phyloP scores from a whole-genome alignment of 2,888 invertebrate species.

The Ectemnius lituratus region DNA sequence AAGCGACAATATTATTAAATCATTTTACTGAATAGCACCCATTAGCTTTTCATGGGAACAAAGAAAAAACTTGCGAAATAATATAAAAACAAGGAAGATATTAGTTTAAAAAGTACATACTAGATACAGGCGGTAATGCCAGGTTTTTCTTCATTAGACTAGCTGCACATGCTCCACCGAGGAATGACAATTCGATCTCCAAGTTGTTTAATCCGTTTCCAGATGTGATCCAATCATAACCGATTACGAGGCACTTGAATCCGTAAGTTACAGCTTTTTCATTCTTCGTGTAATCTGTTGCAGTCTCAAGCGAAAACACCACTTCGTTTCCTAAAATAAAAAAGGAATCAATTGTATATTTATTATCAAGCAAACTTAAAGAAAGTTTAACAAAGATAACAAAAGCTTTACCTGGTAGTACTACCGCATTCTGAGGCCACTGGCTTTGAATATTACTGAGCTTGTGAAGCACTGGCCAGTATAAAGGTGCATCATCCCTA shows the following conservation, averaged over 20 bases:
- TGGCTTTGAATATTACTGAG: conserved; percentile 83
- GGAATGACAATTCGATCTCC: conserved; percentile 93
- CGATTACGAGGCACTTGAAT: conserved; percentile 90
- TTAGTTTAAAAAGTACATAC: conserved; percentile 70
- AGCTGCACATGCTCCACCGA: conserved; percentile 94
- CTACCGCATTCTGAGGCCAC: conserved; percentile 93
- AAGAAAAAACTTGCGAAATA: conserved; percentile 6
- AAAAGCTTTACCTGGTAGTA: conserved; percentile 84
- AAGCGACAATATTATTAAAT: neutral
- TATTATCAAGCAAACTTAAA: neutral
- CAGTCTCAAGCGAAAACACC: conserved; percentile 96
- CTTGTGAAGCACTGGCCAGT: conserved; percentile 84
- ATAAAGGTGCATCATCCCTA: conserved; percentile 74
- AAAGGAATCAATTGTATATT: neutral
- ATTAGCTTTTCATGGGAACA: no score
- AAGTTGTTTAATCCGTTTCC: conserved; percentile 82
- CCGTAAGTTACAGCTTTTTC: conserved; percentile 89
- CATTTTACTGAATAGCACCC: neutral
- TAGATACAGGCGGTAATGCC: conserved; percentile 82
- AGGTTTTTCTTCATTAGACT: conserved; percentile 92
- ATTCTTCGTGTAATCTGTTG: conserved; percentile 95
- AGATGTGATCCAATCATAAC: conserved; percentile 87
- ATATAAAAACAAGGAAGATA: neutral
- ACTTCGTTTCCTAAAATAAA: conserved; percentile 88
- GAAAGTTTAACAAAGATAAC: neutral